These are phyloP conservation scores for Gadus chalcogrammus DNA, from an alignment of 2,113 vertebrate species.

Conservation along the genomic window DNA sequence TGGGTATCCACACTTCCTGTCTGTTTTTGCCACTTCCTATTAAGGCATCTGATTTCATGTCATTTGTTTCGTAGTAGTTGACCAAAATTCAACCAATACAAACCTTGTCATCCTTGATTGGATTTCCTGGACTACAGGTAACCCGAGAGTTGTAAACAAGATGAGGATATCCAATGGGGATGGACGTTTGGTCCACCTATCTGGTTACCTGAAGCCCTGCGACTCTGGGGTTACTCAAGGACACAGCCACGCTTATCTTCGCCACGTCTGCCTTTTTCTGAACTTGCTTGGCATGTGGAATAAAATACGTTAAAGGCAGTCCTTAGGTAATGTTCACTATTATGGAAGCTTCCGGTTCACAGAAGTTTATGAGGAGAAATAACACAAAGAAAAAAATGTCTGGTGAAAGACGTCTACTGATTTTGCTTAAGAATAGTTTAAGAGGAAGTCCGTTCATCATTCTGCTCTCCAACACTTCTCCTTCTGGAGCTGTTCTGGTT, in stretches of 20 bases:
- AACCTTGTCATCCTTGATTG: slow-evolving; percentile 11
- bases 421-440: background rate
- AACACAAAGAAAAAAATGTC: background rate
- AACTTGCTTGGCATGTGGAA: background rate
- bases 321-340: too few relatives aligned
- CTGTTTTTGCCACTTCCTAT: slow-evolving; percentile 28
- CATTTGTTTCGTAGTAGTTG: slow-evolving; percentile 11
- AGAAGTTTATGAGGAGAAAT: background rate
- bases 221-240: slow-evolving; percentile 37
- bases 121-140: slow-evolving; percentile 32
- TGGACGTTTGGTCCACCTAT: slow-evolving; percentile 40
- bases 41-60: background rate
- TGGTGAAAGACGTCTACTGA: background rate
- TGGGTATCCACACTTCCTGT: slow-evolving; percentile 39
- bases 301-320: background rate
- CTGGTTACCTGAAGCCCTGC: slow-evolving; percentile 33
- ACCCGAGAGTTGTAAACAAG: slow-evolving; percentile 38
- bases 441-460: slow-evolving; percentile 3
- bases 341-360: background rate
- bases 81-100: background rate
- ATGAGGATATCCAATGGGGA: slow-evolving; percentile 23
- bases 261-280: background rate
- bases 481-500: background rate
- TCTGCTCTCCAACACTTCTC: slow-evolving; percentile 25
- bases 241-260: slow-evolving; percentile 11